phyloP scores from a whole-genome alignment of 2,113 vertebrate species.

The Cyrtonyx montezumae region DNA sequence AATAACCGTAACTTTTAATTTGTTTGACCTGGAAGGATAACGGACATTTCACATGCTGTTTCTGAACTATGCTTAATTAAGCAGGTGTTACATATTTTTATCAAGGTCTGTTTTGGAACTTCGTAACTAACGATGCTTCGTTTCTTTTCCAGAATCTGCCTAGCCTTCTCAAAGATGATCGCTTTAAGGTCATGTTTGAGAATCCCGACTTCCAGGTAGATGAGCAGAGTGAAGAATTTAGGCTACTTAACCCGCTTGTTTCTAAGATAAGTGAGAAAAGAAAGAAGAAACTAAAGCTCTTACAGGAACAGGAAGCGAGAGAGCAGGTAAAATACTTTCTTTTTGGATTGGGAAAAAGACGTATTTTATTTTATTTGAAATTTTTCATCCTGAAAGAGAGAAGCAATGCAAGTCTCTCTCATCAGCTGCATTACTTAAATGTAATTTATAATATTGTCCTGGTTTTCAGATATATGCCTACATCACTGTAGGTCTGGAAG shows the following conservation, averaged over 20 bases:
- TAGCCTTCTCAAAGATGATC: conserved; percentile 91
- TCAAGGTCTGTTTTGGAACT: neutral
- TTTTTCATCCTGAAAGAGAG: neutral
- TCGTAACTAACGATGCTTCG: neutral
- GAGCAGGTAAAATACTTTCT: conserved; percentile 74
- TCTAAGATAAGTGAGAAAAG: conserved; percentile 93
- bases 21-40: neutral
- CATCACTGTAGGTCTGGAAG: neutral
- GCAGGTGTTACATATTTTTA: neutral
- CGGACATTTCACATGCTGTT: neutral
- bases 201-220: conserved; percentile 98
- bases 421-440: neutral
- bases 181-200: conserved; percentile 99
- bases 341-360: neutral
- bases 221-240: conserved; percentile 93
- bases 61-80: conserved; percentile 7
- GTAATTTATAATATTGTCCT: neutral
- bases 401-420: neutral
- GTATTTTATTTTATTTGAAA: neutral
- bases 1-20: conserved; percentile 4
- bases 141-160: conserved; percentile 81
- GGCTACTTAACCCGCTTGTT: conserved; percentile 95
- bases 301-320: conserved; percentile 79
- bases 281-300: conserved; percentile 87
- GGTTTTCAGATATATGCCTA: neutral